Conservation (phyloP, 2,888 invertebrate genomes). For the Conus canariensis region DNA sequence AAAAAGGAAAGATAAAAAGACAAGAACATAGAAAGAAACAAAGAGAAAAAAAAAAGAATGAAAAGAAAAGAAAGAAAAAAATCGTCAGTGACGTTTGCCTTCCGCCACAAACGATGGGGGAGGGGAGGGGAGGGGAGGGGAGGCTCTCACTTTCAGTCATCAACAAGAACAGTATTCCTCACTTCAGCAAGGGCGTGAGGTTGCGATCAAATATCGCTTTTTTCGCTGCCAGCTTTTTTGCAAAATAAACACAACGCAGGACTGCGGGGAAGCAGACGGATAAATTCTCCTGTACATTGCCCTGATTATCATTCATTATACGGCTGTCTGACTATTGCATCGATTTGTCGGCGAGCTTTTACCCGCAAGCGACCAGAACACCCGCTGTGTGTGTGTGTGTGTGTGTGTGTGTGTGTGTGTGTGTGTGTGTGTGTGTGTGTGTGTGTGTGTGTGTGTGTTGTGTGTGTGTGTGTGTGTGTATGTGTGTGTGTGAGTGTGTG, state of each 20-base stretch:
- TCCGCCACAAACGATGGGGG: too few species aligned
- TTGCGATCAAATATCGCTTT: too few species aligned
- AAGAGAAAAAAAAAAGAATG: neutral
- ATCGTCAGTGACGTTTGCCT: neutral
- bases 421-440: conserved; percentile 18
- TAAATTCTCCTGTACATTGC: too few species aligned
- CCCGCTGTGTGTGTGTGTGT: neutral
- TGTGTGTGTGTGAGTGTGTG: neutral
- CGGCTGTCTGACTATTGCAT: too few species aligned
- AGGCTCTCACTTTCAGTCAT: too few species aligned
- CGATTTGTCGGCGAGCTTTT: neutral
- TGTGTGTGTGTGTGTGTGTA: neutral
- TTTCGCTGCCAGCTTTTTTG: too few species aligned
- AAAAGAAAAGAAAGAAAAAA: neutral
- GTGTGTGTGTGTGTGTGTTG: neutral
- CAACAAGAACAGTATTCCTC: too few species aligned
- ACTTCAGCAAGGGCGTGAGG: too few species aligned
- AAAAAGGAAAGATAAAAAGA: neutral
- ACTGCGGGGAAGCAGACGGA: too few species aligned
- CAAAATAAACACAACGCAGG: too few species aligned
- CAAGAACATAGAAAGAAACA: neutral
- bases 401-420: conserved; percentile 17
- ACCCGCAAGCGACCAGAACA: neutral
- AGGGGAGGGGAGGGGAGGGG: too few species aligned
- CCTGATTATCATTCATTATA: too few species aligned